phyloP scores from a whole-genome alignment of 2,113 vertebrate genomes.

The Todiramphus saurophagus region DNA sequence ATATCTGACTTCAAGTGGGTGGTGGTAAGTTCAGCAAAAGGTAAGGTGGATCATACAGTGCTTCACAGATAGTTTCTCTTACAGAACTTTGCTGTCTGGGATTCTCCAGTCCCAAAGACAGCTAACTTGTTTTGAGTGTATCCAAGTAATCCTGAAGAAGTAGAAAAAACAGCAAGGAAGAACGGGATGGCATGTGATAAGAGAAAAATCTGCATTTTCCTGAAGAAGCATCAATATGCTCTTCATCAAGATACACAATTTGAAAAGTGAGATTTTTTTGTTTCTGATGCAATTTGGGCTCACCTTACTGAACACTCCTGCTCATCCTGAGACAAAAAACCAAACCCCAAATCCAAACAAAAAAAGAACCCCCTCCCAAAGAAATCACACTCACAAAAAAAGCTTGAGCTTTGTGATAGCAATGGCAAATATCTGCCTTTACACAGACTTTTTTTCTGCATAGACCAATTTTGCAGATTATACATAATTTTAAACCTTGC shows the following conservation, averaged over 20 bases:
- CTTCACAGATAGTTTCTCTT: background rate
- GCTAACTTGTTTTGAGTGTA: background rate
- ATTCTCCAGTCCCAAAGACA: background rate
- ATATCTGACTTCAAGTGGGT: background rate
- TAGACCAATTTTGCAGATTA: background rate
- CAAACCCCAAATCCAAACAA: background rate
- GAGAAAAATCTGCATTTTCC: background rate
- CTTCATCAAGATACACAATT: background rate
- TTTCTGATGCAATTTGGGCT: background rate
- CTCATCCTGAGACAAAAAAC: background rate
- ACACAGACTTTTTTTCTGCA: background rate
- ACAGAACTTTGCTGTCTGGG: background rate
- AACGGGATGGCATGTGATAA: background rate
- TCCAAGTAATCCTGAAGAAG: background rate
- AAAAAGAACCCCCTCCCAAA: background rate
- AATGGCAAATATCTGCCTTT: background rate
- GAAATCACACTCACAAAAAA: background rate
- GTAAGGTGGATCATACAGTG: background rate
- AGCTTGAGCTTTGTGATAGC: background rate
- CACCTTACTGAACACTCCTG: background rate
- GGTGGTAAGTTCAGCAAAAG: background rate
- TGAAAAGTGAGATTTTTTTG: background rate
- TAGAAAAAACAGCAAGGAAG: background rate
- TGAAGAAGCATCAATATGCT: background rate
- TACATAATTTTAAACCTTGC: conserved; percentile 3